Evolutionary conservation across 2,888 invertebrate species (phyloP).

Genomic region (Sericinus montela): DNA sequence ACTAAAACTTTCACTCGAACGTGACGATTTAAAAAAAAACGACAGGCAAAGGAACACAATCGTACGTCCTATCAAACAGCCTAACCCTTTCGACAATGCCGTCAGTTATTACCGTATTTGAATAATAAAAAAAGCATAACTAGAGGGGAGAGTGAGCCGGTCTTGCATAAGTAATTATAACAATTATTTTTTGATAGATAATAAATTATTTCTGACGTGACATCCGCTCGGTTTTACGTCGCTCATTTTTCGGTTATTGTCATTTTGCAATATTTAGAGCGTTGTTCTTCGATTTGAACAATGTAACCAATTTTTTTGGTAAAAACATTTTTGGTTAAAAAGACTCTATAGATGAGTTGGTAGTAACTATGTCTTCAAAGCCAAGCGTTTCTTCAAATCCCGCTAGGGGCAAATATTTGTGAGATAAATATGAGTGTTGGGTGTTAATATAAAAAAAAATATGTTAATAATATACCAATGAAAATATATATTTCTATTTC

Average conservation of each 20-base stretch:
- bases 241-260: slow-evolving; percentile 12
- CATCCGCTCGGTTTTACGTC: slow-evolving; percentile 21
- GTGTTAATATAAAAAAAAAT: too few relatives aligned
- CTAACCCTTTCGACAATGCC: slow-evolving; percentile 49
- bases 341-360: too few relatives aligned
- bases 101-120: slow-evolving; percentile 67
- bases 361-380: too few relatives aligned
- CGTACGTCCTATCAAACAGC: slow-evolving; percentile 33
- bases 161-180: slow-evolving; percentile 74
- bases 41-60: slow-evolving; percentile 28
- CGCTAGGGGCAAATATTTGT: too few relatives aligned
- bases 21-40: not conserved
- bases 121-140: slow-evolving; percentile 59
- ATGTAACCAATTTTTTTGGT: too few relatives aligned
- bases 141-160: slow-evolving; percentile 52
- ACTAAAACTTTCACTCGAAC: not conserved
- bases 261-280: slow-evolving; percentile 4
- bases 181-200: slow-evolving; percentile 75
- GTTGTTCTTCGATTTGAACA: not conserved
- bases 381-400: too few relatives aligned
- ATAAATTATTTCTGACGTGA: slow-evolving; percentile 65
- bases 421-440: too few relatives aligned
- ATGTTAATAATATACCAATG: too few relatives aligned
- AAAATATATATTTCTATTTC: too few relatives aligned
- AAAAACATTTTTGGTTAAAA: too few relatives aligned